phyloP scores from a whole-genome alignment of 2,888 invertebrate species.

The Antheraea assamensis region DNA sequence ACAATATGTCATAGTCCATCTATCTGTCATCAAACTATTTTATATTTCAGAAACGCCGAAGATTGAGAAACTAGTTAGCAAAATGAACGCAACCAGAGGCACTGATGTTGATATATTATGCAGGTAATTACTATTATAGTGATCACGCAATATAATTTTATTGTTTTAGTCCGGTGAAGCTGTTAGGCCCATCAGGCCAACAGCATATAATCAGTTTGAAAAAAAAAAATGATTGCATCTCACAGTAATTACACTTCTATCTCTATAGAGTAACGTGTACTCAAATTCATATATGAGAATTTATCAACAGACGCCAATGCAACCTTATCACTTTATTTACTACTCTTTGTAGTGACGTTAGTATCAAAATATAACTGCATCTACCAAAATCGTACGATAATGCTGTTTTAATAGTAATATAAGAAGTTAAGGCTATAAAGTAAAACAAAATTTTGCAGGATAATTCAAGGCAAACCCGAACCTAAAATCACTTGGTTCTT shows the following conservation, averaged over 20 bases:
- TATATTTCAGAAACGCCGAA: slow-evolving; percentile 43
- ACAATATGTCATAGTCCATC: not conserved
- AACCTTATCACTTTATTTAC: not conserved
- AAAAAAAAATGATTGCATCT: too few species aligned
- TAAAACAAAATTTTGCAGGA: slow-evolving; percentile 30
- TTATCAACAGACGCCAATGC: not conserved
- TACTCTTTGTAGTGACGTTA: too few species aligned
- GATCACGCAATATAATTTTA: not conserved
- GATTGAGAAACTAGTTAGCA: slow-evolving; percentile 36
- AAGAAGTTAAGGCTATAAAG: not conserved
- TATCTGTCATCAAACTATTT: not conserved
- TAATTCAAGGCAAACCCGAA: slow-evolving; percentile 40
- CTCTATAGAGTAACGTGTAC: not conserved
- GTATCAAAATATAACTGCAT: too few species aligned
- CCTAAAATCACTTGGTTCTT: slow-evolving; percentile 46
- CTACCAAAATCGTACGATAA: too few species aligned
- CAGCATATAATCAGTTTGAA: too few species aligned
- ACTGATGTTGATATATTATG: slow-evolving; percentile 39
- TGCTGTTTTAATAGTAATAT: too few species aligned
- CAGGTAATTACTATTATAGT: slow-evolving; percentile 38
- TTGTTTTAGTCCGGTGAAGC: too few species aligned
- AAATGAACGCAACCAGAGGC: slow-evolving; percentile 30
- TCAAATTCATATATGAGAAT: not conserved
- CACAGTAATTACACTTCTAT: not conserved
- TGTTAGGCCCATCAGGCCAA: too few species aligned